Conservation (phyloP, 2,888 invertebrate species). For the Drosophila multiciliata region DNA sequence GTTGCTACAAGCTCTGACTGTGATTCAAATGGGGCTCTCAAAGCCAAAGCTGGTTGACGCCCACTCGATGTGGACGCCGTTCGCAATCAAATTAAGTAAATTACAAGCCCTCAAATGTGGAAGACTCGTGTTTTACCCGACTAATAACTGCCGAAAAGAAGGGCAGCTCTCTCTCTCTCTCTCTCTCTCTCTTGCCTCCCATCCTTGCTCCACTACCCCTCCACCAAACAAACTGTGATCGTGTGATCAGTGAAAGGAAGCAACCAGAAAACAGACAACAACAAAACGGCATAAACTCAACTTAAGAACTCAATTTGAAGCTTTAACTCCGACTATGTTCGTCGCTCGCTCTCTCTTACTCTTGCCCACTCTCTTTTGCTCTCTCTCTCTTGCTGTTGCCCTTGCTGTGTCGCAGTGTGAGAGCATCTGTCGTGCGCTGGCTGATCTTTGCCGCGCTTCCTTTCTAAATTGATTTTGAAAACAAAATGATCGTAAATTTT, state of each 20-base stretch:
- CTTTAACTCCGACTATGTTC: conserved; percentile 25
- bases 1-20: conserved; percentile 5
- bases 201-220: neutral
- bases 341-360: neutral
- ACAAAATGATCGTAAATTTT: conserved; percentile 81
- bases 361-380: neutral
- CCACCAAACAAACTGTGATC: conserved; percentile 24
- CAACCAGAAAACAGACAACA: conserved; percentile 16
- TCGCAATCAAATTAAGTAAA: conserved; percentile 81
- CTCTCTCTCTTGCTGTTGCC: neutral
- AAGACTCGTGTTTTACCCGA: conserved; percentile 77
- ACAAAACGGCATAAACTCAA: conserved; percentile 31
- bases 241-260: conserved; percentile 54
- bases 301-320: conserved; percentile 77
- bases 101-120: conserved; percentile 80
- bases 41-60: conserved; percentile 34
- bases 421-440: conserved; percentile 61
- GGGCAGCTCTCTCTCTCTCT: neutral
- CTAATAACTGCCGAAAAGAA: conserved; percentile 77
- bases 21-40: conserved; percentile 6
- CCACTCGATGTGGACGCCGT: conserved; percentile 48
- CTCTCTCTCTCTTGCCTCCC: too few species aligned
- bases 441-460: conserved; percentile 81
- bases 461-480: conserved; percentile 81
- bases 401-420: conserved; percentile 5